These are phyloP conservation scores for Zapornia atra DNA, from an alignment of 2,113 vertebrate genomes.

Conservation along the genomic window DNA sequence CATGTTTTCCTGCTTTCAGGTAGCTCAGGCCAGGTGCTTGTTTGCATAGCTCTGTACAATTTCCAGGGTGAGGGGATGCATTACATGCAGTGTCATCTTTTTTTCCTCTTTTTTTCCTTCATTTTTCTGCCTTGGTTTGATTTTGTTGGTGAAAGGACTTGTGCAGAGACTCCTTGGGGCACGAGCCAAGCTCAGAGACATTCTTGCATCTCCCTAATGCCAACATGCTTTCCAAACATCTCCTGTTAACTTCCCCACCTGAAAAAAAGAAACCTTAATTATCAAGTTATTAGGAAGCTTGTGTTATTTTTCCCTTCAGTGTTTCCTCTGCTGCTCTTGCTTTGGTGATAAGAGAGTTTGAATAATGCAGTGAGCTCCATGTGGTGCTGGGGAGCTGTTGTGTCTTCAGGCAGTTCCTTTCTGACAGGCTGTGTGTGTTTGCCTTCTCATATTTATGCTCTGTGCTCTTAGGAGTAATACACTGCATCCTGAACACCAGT, in stretches of 20 bases:
- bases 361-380: neutral
- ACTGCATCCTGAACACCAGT: neutral
- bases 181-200: neutral
- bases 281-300: neutral
- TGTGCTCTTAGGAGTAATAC: neutral
- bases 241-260: neutral
- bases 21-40: neutral
- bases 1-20: neutral
- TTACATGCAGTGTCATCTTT: neutral
- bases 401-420: constrained; percentile 41
- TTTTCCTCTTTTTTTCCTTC: neutral
- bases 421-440: neutral
- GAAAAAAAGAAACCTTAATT: neutral
- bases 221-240: neutral
- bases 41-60: neutral
- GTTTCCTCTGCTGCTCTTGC: neutral
- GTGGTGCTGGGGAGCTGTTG: neutral
- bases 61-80: neutral
- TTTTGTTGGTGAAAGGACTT: neutral
- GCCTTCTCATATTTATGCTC: neutral
- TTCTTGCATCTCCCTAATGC: neutral
- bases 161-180: neutral
- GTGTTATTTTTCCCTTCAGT: neutral
- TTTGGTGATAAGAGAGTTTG: constrained; percentile 11
- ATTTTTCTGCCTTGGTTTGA: neutral